These are phyloP conservation scores for Knipowitschia caucasica DNA, from an alignment of 2,797 vertebrate species.

Conservation along the genomic window DNA sequence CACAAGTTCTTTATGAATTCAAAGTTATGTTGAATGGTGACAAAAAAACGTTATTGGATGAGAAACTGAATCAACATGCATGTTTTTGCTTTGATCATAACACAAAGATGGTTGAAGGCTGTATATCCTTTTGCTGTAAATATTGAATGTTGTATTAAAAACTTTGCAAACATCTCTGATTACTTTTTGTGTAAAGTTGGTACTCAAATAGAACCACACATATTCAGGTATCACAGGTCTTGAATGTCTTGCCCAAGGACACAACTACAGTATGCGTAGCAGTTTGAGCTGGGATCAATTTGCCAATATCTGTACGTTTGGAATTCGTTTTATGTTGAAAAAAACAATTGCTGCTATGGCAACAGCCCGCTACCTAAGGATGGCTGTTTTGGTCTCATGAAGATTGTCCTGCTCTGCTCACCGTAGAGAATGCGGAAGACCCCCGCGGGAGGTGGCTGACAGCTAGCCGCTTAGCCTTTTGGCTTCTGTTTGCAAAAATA, in stretches of 20 bases:
- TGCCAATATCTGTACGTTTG: no score
- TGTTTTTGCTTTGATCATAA: not conserved
- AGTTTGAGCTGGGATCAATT: no score
- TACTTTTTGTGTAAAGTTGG: no score
- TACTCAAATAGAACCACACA: no score
- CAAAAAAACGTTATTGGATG: slow-evolving; percentile 10
- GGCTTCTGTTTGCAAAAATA: slow-evolving; percentile 18
- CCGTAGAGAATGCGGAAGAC: slow-evolving; percentile 46
- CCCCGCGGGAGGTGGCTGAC: slow-evolving; percentile 16
- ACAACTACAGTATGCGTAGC: no score
- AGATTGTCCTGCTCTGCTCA: slow-evolving; percentile 25
- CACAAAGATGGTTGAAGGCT: not conserved
- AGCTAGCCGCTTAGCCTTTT: slow-evolving; percentile 35
- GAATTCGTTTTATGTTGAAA: no score
- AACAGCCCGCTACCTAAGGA: no score
- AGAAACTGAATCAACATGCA: slow-evolving; percentile 15
- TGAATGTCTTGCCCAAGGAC: no score
- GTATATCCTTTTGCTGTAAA: slow-evolving; percentile 1
- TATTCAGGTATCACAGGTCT: no score
- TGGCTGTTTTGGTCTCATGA: not conserved
- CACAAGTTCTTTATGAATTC: not conserved
- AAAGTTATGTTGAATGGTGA: slow-evolving; percentile 3
- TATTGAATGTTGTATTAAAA: not conserved
- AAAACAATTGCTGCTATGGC: no score
- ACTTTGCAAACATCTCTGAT: no score